A percentile compares a stretch with the other conserved stretches of the same genome.
phyloP scores from a whole-genome alignment of 2,113 vertebrate genomes.

The Sporophila hypoxantha region DNA sequence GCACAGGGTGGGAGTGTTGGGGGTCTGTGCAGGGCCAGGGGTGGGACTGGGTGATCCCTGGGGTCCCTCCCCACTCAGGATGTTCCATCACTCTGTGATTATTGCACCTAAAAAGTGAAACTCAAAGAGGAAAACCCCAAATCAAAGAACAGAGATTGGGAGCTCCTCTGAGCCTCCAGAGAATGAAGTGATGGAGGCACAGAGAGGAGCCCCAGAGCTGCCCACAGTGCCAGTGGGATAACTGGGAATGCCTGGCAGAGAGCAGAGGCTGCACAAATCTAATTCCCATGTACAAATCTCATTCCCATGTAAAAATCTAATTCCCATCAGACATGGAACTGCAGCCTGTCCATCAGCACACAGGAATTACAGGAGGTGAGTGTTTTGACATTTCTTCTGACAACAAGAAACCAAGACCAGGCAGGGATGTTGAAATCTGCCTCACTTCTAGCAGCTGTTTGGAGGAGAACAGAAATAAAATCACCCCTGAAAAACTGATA shows the following conservation, averaged over 20 bases:
- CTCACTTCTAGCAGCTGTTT: neutral
- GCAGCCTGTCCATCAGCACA: neutral
- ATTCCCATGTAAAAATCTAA: neutral
- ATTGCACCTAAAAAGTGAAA: neutral
- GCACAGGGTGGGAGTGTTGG: neutral
- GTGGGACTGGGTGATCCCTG: rapidly evolving
- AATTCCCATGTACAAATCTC: neutral
- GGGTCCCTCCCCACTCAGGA: neutral
- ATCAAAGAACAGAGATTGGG: neutral
- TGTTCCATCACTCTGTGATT: neutral
- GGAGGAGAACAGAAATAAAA: neutral
- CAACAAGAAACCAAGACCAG: neutral
- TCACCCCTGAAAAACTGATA: neutral
- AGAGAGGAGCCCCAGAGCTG: neutral
- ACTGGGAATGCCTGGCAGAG: neutral
- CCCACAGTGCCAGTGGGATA: neutral
- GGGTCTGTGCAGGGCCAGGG: neutral
- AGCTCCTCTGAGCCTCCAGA: neutral
- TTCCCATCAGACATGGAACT: neutral
- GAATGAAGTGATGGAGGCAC: neutral
- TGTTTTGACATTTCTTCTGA: neutral
- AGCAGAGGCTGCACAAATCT: neutral
- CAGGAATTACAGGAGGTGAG: neutral
- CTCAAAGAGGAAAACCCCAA: neutral
- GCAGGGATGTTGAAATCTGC: neutral